Evolutionary conservation across 1,140 invertebrate species (phyloP), one percentile per base, ranked within the genome.

Genomic region (Yoshiicerus persimilis): DNA sequence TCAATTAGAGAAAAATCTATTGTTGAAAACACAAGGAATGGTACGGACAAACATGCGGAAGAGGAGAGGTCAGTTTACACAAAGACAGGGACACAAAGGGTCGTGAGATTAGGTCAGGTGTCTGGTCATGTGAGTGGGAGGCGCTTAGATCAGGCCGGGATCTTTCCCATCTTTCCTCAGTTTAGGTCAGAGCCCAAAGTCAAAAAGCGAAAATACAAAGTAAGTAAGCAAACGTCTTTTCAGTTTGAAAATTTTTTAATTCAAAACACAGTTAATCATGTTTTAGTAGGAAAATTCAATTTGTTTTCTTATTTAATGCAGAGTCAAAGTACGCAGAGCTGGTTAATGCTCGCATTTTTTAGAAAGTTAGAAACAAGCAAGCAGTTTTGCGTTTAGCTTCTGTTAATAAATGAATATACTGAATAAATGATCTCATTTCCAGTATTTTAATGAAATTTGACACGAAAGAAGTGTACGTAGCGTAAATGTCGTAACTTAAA

Each of bases 81-180:
- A 91, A 86, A 90, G 90, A 91, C 90, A 91, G 90, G 90, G 90
- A 91, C 90, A 91, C 90, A 91, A 89, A 89, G 89, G 90, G 87
- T 86, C 13, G 75, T 80, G 75, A 80, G 64, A 27, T 66, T 25
- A 4, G 66, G 25, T 8, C 47, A 11, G 66, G 66, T 30, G 66
- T 27, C 25, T 23, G 66, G 13, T 70, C 4, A 11, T 80, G 34
- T 80, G 75, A 38, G 27, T 77, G 70, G 70, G 32, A 80, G 75
- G 75, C 75, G 30, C 34, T 36, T 23, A 36, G 75, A 34, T 34
- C 66, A 70, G 47, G 66, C 66, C 66, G 66, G 75, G 75, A 80
- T 34, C 32, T 80, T 70, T 80, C 75, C 75, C 75, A 80, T 80
- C 75, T 80, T 80, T 80, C 75, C 75, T 80, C 75, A 80, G 75